Evolutionary conservation across 2,113 vertebrate species (phyloP).

Genomic region (Thunnus maccoyii): DNA sequence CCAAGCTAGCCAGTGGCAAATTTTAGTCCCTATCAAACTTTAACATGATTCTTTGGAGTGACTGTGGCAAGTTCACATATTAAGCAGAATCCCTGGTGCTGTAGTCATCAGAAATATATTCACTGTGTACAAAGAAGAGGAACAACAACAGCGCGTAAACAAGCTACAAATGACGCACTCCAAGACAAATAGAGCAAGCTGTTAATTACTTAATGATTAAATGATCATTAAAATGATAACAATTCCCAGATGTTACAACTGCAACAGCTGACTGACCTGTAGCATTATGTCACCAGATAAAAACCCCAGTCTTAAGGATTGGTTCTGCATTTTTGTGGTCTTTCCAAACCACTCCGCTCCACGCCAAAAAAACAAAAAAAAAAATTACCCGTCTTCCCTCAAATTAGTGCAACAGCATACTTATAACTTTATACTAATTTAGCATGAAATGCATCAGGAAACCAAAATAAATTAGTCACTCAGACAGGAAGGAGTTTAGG

Average conservation of each 20-base stretch:
- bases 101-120: neutral
- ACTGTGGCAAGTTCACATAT: too few species aligned
- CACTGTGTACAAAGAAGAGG: too few species aligned
- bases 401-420: neutral
- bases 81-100: neutral
- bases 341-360: too few species aligned
- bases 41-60: too few species aligned
- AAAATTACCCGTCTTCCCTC: neutral
- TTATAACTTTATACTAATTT: conserved; percentile 28
- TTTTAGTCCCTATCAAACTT: conserved; percentile 14
- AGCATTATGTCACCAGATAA: conserved; percentile 29
- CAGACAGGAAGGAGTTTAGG: conserved; percentile 60
- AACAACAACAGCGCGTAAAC: too few species aligned
- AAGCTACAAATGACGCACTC: too few species aligned
- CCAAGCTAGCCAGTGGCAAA: neutral
- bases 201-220: neutral
- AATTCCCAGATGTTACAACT: neutral
- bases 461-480: conserved; percentile 60
- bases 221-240: neutral
- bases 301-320: conserved; percentile 9
- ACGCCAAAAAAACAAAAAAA: too few species aligned
- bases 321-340: too few species aligned
- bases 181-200: neutral
- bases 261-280: neutral
- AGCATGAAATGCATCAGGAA: conserved; percentile 51